A percentile compares a stretch with the other conserved stretches of the same genome.
These are phyloP conservation scores for Aphyosemion australe DNA, from an alignment of 2,113 vertebrate genomes.

Conservation along the genomic window DNA sequence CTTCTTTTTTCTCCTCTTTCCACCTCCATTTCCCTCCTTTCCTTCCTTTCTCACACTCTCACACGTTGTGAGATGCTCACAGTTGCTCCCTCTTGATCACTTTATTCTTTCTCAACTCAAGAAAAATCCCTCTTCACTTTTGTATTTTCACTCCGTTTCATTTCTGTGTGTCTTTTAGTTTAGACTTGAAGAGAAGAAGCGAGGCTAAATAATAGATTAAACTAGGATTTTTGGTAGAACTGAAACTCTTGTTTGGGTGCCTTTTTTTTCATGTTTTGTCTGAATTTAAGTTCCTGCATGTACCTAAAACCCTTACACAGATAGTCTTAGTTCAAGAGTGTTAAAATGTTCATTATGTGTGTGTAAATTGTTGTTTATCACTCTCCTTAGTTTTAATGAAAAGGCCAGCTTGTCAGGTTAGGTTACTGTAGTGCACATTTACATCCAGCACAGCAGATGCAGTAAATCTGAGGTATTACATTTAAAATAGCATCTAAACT, in stretches of 20 bases:
- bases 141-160: constrained; percentile 8
- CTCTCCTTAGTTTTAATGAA: no score
- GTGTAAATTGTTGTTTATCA: no score
- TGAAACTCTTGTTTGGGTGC: not conserved
- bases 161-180: constrained; percentile 20
- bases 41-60: constrained; percentile 38
- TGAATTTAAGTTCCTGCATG: not conserved
- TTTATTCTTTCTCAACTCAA: constrained; percentile 56
- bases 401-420: no score
- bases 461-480: no score
- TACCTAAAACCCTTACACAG: not conserved
- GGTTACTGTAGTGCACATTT: no score
- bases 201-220: constrained; percentile 34
- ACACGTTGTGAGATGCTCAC: constrained; percentile 27
- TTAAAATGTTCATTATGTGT: no score
- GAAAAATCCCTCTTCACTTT: constrained; percentile 27
- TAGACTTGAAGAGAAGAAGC: constrained; percentile 14
- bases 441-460: no score
- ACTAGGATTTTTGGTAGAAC: not conserved
- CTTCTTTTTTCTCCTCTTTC: constrained; percentile 28
- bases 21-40: constrained; percentile 50
- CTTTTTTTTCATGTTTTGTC: not conserved
- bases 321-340: not conserved
- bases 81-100: constrained; percentile 68
- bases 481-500: no score